Base-by-base conservation (phyloP, 2,888 invertebrate genomes). In the Apocheima hispidaria region DNA sequence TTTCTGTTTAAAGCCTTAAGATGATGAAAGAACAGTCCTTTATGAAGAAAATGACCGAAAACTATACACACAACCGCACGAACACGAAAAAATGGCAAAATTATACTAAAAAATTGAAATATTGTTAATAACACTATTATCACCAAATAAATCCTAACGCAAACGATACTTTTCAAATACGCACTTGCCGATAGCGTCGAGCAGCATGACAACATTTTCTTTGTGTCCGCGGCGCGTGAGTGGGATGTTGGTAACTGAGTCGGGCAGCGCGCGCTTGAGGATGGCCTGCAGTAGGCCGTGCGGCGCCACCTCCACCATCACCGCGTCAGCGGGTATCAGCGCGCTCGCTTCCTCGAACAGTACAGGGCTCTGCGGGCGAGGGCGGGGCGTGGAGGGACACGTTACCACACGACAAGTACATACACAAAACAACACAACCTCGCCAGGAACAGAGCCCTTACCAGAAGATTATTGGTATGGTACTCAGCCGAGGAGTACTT, bases 261-360 rank as follows among this genome's bases (percentile, higher is more conserved):
- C 75, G 23, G 89, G 85, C 21, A 97, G 84, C 0, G 96, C 95
- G 50, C 97, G 92, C 77, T 96, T 96, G 14, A 98, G 75, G 38
- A 82, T 81, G 6, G 82, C 79, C 55, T 97, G 97, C 57, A 98
- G 93, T 18, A 98, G 92, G 20, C 96, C 96, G 77, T 98, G 98
- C 0, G 98, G 98, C 0, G 97, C 97, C 65, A 98, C 95, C 85
- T 98, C 98, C 63, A 98, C 95, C 18, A 95, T 93, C 40, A 98
- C 93, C 0, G 97, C 97, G 77, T 96, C 94, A 20, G 93, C 89
- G 0, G 97, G 97, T 51, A 98, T 95, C 75, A 96, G 93, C 43
- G 88, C 90, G 4, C 96, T 91, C 0, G 96, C 96, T 83, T 97
- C 97, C 79, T 97, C 96, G 77, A 96, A 97, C 26, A 95, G 81